Percentiles rank a stretch among this genome's conserved stretches.
Conservation (phyloP, 1,140 invertebrate species). For the Dreissena rostriformis region DNA sequence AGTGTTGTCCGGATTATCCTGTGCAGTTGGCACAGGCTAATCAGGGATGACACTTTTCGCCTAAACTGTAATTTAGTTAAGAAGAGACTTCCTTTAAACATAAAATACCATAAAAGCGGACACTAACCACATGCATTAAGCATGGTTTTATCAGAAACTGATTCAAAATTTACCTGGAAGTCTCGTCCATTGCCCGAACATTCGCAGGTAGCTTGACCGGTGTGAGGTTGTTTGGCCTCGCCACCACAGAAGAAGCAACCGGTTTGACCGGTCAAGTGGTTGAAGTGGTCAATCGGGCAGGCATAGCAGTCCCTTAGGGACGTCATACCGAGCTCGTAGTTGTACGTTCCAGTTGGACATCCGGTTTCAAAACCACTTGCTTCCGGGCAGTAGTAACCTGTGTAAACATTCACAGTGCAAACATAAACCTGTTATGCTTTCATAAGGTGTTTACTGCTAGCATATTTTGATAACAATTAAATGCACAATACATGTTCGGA, state of each 20-base stretch:
- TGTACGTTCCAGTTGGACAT: constrained; percentile 62
- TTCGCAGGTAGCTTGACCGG: constrained; percentile 69
- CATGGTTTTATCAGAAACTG: too few species aligned
- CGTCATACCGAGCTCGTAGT: constrained; percentile 59
- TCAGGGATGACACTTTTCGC: too few species aligned
- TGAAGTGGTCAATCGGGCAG: constrained; percentile 76
- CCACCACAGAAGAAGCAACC: constrained; percentile 76
- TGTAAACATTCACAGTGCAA: background rate
- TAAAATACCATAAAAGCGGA: too few species aligned
- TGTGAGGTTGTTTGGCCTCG: constrained; percentile 67
- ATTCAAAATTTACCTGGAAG: constrained; percentile 71
- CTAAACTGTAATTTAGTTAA: too few species aligned
- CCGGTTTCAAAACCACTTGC: constrained; percentile 11
- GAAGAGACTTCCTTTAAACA: too few species aligned
- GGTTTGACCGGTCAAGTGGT: constrained; percentile 72
- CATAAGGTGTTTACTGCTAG: too few species aligned
- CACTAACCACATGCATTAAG: too few species aligned
- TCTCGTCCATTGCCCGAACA: constrained; percentile 75
- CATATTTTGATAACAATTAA: too few species aligned
- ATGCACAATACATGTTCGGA: too few species aligned
- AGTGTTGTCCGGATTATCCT: too few species aligned
- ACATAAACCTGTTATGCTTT: too few species aligned
- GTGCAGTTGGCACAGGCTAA: too few species aligned
- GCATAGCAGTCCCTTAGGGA: constrained; percentile 66
- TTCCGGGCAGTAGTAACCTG: constrained; percentile 78